Base-by-base conservation (phyloP, 1,140 invertebrate genomes). In the Drosophila seguyi region DNA sequence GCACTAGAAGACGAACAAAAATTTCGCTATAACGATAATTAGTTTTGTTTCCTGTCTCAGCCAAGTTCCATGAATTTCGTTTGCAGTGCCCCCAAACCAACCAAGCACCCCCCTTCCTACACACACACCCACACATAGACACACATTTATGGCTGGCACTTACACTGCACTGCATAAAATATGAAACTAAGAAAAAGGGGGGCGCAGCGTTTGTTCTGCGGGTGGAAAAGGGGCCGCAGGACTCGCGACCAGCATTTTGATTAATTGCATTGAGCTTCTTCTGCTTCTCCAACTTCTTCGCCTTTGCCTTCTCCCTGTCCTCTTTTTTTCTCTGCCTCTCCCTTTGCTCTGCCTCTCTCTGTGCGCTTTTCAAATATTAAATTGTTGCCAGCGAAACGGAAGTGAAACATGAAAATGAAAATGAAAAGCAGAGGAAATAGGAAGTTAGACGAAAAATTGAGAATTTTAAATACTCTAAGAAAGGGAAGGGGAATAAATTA, bases 11-110 rank as follows among this genome's bases (percentile, higher is more conserved):
- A 25, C 29, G 61, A 53, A 84, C 61, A 77, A 68, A 75, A 80
- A 66, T 80, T 71, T 48, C 69, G 77, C 73, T 74, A 80, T 80
- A 85, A 85, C 81, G 81, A 85, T 85, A 85, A 85, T 85, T 85
- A 85, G 81, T 85, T 85, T 85, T 80, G 81, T 85, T 84, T 85
- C 68, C 81, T 77, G 67, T 84, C 72, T 48, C 60, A 27, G 69
- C 74, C 56, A 59, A 79, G 68, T 78, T 81, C n/a, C 60, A 58
- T 47, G 58, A 77, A 73, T 62, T 76, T 68, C 65, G 56, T 65
- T 84, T 68, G 65, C 65, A 78, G 45, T 63, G 50, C 62, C 56
- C 73, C 36, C 31, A 6, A 5, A 1, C 36, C n/a, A 6, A 10
- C 11, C 47, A 29, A 2, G n/a, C 27, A 34, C 11, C 48, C 14